Evolutionary conservation across 2,113 vertebrate genomes (phyloP).

Genomic region (Puffinus mauretanicus): DNA sequence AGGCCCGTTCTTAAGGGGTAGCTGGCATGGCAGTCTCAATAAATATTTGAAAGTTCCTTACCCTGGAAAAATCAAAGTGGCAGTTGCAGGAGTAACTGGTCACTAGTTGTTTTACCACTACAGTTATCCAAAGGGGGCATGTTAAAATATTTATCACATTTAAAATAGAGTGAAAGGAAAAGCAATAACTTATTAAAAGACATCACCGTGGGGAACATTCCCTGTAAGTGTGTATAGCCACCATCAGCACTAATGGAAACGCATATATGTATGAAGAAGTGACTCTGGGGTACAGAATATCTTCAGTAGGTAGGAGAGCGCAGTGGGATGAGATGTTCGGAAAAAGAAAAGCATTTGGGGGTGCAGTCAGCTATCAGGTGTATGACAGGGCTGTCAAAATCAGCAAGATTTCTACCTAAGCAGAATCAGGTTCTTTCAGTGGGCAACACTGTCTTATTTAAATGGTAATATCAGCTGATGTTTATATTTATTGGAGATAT

Average conservation of each 20-base stretch:
- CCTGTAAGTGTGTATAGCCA: background rate
- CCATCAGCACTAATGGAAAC: background rate
- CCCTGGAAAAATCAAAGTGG: conserved; percentile 14
- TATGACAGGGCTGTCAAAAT: background rate
- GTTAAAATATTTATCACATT: conserved; percentile 34
- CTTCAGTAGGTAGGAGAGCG: background rate
- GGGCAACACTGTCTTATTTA: background rate
- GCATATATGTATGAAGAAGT: background rate
- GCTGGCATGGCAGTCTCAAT: background rate
- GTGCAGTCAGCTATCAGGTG: background rate
- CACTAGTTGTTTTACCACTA: background rate
- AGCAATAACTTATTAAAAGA: conserved; percentile 7
- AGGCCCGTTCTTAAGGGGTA: background rate
- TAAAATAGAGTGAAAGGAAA: conserved; percentile 21
- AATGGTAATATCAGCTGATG: background rate
- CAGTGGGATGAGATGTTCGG: background rate
- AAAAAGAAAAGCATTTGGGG: background rate
- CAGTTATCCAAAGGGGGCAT: background rate
- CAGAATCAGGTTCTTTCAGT: background rate
- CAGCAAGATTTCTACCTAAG: background rate
- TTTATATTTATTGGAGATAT: background rate
- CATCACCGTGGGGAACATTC: background rate
- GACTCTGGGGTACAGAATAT: background rate
- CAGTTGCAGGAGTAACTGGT: background rate
- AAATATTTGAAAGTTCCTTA: conserved; percentile 8